Conservation (phyloP, 2,113 vertebrate species). For the Gambusia holbrooki region DNA sequence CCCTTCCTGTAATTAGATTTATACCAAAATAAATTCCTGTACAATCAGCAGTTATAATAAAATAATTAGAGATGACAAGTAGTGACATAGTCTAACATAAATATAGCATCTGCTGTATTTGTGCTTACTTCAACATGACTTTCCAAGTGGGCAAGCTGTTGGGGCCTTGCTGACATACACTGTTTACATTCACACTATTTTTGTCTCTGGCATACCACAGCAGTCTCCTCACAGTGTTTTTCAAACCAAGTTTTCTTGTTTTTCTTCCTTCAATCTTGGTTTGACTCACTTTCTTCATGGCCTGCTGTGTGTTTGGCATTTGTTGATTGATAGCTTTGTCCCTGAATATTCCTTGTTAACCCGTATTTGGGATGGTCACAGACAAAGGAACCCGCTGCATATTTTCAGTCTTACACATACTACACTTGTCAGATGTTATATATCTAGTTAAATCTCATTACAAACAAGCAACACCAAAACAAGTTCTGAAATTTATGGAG, state of each 20-base stretch:
- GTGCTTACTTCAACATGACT: not conserved
- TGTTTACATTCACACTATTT: not conserved
- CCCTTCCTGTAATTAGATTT: not conserved
- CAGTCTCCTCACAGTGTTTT: not conserved
- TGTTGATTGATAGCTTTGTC: not conserved
- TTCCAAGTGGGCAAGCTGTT: not conserved
- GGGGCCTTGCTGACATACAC: not conserved
- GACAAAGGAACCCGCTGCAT: not conserved
- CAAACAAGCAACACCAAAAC: too few species aligned
- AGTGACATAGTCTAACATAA: not conserved
- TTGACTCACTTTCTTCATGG: not conserved
- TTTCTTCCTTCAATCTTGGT: not conserved
- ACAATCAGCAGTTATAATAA: not conserved
- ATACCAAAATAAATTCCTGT: not conserved
- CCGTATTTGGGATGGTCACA: not conserved
- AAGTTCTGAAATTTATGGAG: too few species aligned
- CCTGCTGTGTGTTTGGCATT: not conserved
- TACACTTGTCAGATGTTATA: too few species aligned
- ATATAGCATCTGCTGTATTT: not conserved
- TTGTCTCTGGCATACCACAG: not conserved
- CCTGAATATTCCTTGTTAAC: not conserved
- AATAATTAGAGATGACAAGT: not conserved
- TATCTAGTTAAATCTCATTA: too few species aligned
- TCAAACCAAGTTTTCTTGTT: not conserved
- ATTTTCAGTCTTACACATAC: too few species aligned